Percentiles rank a stretch among this genome's conserved stretches.
Conservation (phyloP, 1,140 invertebrate species). For the Zophobas morio region DNA sequence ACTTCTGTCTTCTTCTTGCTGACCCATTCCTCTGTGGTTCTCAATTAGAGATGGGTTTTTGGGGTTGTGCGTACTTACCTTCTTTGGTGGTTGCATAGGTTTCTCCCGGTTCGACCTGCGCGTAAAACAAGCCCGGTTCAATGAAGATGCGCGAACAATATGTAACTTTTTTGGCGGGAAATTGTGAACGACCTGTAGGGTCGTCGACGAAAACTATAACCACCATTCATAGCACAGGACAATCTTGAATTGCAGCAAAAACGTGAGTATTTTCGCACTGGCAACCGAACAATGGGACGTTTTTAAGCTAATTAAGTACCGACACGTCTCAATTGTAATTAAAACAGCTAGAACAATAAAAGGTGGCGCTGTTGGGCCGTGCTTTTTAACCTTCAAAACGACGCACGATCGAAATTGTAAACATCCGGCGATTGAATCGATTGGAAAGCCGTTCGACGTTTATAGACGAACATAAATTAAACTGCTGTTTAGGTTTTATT, state of each 20-base stretch:
- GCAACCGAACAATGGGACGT: neutral
- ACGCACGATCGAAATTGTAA: slow-evolving; percentile 44
- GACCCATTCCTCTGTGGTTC: slow-evolving; percentile 88
- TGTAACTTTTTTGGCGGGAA: slow-evolving; percentile 58
- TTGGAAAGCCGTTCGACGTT: slow-evolving; percentile 36
- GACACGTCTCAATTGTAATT: slow-evolving; percentile 40
- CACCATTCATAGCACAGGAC: slow-evolving; percentile 66
- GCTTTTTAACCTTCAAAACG: slow-evolving; percentile 43
- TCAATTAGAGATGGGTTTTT: slow-evolving; percentile 3
- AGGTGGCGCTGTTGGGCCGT: slow-evolving; percentile 1
- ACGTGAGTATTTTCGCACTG: neutral
- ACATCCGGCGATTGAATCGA: slow-evolving; percentile 44
- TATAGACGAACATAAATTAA: slow-evolving; percentile 31
- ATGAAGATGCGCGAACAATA: slow-evolving; percentile 65
- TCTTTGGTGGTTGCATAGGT: slow-evolving; percentile 67
- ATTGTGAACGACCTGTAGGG: slow-evolving; percentile 62
- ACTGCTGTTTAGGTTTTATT: slow-evolving; percentile 25
- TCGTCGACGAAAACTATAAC: slow-evolving; percentile 66
- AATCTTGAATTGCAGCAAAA: slow-evolving; percentile 45
- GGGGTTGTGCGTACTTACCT: slow-evolving; percentile 58
- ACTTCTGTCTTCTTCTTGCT: slow-evolving; percentile 90
- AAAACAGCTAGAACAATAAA: slow-evolving; percentile 40
- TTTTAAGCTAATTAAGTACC: slow-evolving; percentile 23
- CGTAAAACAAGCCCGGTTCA: slow-evolving; percentile 62
- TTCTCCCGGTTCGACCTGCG: slow-evolving; percentile 65